Evolutionary conservation across 1,140 invertebrate species (phyloP).

Genomic region (Drosophila guanche): DNA sequence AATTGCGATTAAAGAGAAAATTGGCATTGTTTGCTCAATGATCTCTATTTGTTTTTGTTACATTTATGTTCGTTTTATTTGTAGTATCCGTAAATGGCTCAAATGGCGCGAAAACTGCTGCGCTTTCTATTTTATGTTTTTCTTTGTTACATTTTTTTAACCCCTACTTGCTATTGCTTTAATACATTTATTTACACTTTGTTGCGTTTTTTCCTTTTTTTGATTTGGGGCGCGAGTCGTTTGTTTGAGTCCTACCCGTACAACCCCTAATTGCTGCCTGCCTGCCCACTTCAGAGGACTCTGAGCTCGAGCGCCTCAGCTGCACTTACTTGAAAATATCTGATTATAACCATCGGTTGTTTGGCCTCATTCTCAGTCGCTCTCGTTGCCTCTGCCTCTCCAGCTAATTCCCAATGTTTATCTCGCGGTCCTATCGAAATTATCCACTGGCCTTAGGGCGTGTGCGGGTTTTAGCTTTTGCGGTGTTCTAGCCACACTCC

Average conservation of each 20-base stretch:
- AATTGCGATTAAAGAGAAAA: conserved; percentile 67
- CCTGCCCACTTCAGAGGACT: conserved; percentile 58
- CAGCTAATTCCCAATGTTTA: conserved; percentile 54
- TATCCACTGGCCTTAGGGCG: conserved; percentile 60
- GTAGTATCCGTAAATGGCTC: conserved; percentile 36
- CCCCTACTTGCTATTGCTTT: conserved; percentile 48
- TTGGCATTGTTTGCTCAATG: conserved; percentile 56
- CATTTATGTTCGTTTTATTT: conserved; percentile 35
- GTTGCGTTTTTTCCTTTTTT: conserved; percentile 59
- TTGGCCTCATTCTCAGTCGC: conserved; percentile 42
- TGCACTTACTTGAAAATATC: conserved; percentile 57
- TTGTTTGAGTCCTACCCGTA: conserved; percentile 41
- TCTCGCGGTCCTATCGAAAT: conserved; percentile 65
- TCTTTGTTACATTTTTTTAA: conserved; percentile 34
- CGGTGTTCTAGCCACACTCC: conserved; percentile 36
- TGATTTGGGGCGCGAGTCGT: conserved; percentile 74
- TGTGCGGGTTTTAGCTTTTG: conserved; percentile 66
- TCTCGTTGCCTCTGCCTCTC: conserved; percentile 24
- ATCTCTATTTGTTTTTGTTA: conserved; percentile 54
- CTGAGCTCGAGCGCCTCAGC: conserved; percentile 37
- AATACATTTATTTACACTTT: conserved; percentile 81
- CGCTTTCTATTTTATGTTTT: conserved; percentile 56
- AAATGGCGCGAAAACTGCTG: conserved; percentile 75
- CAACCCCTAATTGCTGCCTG: conserved; percentile 76
- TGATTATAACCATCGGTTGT: conserved; percentile 67